A percentile compares a stretch with the other conserved stretches of the same genome.
Conservation (phyloP, 1,140 invertebrate species). For the Aphidius ervi region DNA sequence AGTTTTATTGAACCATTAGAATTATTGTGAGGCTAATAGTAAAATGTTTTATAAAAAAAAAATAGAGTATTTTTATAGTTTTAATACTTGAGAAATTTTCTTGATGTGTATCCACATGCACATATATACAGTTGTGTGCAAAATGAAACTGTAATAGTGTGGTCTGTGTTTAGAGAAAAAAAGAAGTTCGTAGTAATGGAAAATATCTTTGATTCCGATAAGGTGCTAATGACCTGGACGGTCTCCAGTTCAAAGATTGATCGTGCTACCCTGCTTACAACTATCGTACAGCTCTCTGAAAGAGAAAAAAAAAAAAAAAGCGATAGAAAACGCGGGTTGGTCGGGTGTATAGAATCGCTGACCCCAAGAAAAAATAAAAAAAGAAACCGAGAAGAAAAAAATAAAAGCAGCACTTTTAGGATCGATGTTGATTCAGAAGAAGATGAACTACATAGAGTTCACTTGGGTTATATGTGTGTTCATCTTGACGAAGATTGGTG, state of each 20-base stretch:
- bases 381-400: too few species aligned
- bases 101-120: too few species aligned
- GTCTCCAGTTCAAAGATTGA: conserved; percentile 27
- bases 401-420: not conserved
- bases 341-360: conserved; percentile 16
- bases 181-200: not conserved
- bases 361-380: conserved; percentile 17
- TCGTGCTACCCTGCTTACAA: conserved; percentile 15
- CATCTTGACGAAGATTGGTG: conserved; percentile 11
- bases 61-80: too few species aligned
- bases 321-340: not conserved
- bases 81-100: too few species aligned
- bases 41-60: too few species aligned
- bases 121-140: too few species aligned
- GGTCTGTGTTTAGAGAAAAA: not conserved
- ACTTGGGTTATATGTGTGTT: not conserved
- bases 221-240: conserved; percentile 27
- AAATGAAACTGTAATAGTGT: too few species aligned
- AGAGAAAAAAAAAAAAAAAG: too few species aligned
- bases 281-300: not conserved
- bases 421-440: conserved; percentile 19
- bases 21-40: too few species aligned
- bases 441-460: conserved; percentile 10
- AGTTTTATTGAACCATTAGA: too few species aligned
- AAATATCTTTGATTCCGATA: conserved; percentile 25